These are phyloP conservation scores for Epinephelus cyanopodus DNA, from an alignment of 2,113 vertebrate genomes.

Conservation along the genomic window DNA sequence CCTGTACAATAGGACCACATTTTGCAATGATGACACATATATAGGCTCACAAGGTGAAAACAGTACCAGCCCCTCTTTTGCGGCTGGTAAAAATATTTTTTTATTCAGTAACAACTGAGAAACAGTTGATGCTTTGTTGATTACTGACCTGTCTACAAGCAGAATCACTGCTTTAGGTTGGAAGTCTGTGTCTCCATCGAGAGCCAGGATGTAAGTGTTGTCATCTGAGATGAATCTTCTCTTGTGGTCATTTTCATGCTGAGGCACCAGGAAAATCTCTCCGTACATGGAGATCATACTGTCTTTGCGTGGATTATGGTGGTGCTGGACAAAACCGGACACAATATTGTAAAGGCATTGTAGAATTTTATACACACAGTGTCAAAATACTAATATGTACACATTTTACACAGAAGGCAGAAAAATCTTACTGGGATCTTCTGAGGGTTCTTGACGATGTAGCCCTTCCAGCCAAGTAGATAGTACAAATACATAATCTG, in stretches of 20 bases:
- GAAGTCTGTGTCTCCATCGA: slow-evolving; percentile 89
- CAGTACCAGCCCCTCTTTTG: too few relatives aligned
- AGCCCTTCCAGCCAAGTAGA: slow-evolving; percentile 88
- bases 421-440: slow-evolving; percentile 75
- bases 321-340: slow-evolving; percentile 54
- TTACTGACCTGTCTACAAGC: slow-evolving; percentile 82
- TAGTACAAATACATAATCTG: slow-evolving; percentile 90
- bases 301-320: slow-evolving; percentile 69
- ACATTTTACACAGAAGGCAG: background rate
- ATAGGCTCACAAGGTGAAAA: too few relatives aligned
- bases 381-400: background rate
- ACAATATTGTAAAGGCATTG: background rate
- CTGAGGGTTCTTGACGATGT: slow-evolving; percentile 82
- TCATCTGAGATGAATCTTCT: slow-evolving; percentile 82
- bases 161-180: slow-evolving; percentile 86
- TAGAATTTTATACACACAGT: background rate
- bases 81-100: background rate
- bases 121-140: background rate
- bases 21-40: too few relatives aligned
- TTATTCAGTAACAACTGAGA: background rate
- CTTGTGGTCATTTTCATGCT: slow-evolving; percentile 78
- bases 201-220: slow-evolving; percentile 85
- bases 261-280: slow-evolving; percentile 73
- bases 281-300: slow-evolving; percentile 81
- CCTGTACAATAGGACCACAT: too few relatives aligned